Evolutionary conservation across 2,797 vertebrate genomes (phyloP), one percentile per base, ranked within the genome.

Genomic region (Eurystomus glaucurus): DNA sequence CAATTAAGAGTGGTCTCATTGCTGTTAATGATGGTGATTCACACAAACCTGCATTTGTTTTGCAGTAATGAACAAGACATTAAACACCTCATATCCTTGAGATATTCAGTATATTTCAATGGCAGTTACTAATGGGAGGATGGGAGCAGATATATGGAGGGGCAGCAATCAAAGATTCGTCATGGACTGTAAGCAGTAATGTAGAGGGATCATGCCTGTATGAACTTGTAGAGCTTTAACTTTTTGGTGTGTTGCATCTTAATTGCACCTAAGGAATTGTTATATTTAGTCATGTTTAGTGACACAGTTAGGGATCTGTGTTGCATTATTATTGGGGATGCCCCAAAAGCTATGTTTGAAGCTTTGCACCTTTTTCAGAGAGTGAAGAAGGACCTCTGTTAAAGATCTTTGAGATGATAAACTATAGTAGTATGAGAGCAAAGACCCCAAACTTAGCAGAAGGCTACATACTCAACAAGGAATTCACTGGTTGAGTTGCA

Each of bases 21-120:
- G 86, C 79, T 90, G 58, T 71, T 96, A 79, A 93, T 84, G 61
- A 62, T 0, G 2, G 61, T 76, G 77, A 75, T 96, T 90, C 83
- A 66, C 35, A 72, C 39, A 90, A 88, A 90, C n/a, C 15, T 84
- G 39, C 57, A 39, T 81, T 95, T 78, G 51, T 91, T 96, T 96
- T 66, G 54, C 58, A 72, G 54, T 93, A 93, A 94, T 86, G 69
- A 92, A 41, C 45, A 79, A 93, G 66, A 74, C 55, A 54, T 93
- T 89, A 95, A 95, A 46, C 65, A 83, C n/a, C 33, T 87, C 23
- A 39, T 85, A 89, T 83, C 55, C 60, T 92, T 68, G 26, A 86
- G 82, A 71, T 41, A 84, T 8, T 22, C 54, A 64, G 10, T 75
- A 13, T 41, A 43, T 81, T 94, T 86, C 58, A 90, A 41, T 51